Evolutionary conservation across 2,113 vertebrate genomes (phyloP).

Genomic region (Chaenocephalus aceratus): DNA sequence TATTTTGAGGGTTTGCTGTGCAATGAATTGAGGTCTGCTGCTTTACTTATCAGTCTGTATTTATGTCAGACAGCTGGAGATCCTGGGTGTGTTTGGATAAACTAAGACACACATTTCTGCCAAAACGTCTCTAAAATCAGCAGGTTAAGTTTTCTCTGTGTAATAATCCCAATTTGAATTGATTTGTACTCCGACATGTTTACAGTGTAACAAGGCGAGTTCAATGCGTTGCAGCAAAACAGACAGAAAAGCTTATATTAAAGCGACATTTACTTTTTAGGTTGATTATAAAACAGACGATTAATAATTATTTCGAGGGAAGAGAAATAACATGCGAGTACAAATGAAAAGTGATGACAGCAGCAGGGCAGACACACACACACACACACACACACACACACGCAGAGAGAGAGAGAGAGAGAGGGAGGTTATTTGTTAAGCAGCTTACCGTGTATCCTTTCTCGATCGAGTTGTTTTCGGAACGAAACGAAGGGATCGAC

Average conservation of each 20-base stretch:
- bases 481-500: constrained; percentile 94
- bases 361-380: constrained; percentile 1
- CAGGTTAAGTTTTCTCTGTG: background rate
- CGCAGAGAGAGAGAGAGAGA: too few species aligned
- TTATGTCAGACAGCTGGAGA: constrained; percentile 3
- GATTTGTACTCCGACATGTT: background rate
- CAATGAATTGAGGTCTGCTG: background rate
- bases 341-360: constrained; percentile 15
- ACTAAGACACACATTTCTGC: background rate
- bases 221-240: background rate
- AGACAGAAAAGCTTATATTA: background rate
- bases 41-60: constrained; percentile 1
- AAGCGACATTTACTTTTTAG: background rate
- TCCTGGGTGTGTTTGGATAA: background rate
- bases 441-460: constrained; percentile 94
- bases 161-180: too few species aligned
- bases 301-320: background rate
- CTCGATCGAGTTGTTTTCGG: constrained; percentile 91
- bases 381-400: background rate
- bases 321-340: background rate
- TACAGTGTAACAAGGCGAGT: background rate
- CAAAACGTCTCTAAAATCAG: background rate
- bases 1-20: background rate
- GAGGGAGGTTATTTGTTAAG: background rate
- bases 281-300: background rate